Evolutionary conservation across 2,888 invertebrate genomes (phyloP), one percentile per base, ranked within the genome.

Genomic region (Auanema sp.): DNA sequence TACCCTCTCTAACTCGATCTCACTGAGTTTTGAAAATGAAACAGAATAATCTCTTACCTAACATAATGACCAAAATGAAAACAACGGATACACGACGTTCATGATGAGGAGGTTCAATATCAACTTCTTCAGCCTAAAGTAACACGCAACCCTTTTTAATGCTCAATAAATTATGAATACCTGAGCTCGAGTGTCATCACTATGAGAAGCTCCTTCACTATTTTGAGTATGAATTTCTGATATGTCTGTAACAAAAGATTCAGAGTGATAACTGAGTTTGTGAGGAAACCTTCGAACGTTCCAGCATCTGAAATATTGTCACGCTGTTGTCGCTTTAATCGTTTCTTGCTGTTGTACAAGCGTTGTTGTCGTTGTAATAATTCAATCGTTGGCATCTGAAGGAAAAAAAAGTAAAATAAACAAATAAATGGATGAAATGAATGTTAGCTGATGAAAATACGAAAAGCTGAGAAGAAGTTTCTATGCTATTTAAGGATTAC

Each of bases 41-140:
- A 5, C 33, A 33, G 33, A 33, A 5, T 33, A 33, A 33, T 33
- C 33, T 33, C 62, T 42, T 61, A 78, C 81, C 79, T n/a, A 83
- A 58, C 81, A 83, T 81, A 53, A 84, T 80, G 64, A 83, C 71
- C 6, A 83, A 71, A 55, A 83, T 79, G 66, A 83, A 84, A 11
- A 84, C 64, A 14, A 83, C 83, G 47, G 83, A 83, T 43, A 83
- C 81, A n/a, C 83, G 67, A 44, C 73, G 64, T 62, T 83, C 82
- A 23, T 74, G 75, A 53, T 71, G 74, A 44, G 64, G 60, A 41
- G 12, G 44, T 21, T 57, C 61, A 16, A 60, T 53, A 12, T 60
- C 56, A 8, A 61, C 54, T 47, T 64, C 78, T 50, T 81, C 78
- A 3, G 72, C 76, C 21, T 62, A 10, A 47, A 47, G 47, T 5